Evolutionary conservation across 2,113 vertebrate genomes (phyloP), one percentile per base, ranked within the genome.

Genomic region (Telmatochromis brichardi): DNA sequence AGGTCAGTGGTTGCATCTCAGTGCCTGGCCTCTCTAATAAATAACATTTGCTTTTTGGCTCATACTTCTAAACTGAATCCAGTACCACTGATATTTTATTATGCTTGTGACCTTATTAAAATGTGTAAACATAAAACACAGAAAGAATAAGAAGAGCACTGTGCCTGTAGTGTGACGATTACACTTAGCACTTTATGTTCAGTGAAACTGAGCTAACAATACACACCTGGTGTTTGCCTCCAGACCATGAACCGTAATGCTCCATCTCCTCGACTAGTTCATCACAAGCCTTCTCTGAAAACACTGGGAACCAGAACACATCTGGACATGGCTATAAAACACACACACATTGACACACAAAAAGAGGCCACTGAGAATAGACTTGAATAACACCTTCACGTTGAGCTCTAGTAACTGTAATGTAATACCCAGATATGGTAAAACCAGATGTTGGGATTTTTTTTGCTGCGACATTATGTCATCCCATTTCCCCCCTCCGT

Each of bases 261-360:
- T 99, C 99, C 98, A 99, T 99, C 96, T 99, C 98, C 90, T 98
- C 96, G 2, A 99, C 97, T 54, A 99, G 37, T 88, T 99, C 98
- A 92, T 99, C 98, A 93, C 99, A 99, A 76, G 97, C 97, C 68
- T 96, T 85, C 76, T 97, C 97, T 33, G 98, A 97, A 94, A 99
- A 97, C 90, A 99, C 97, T 6, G 98, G 98, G 92, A 99, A 99
- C 99, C 99, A 99, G 95, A 98, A 99, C 15, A 99, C 99, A 97
- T 99, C 99, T 92, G 99, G 97, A 92, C 99, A 99, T 1, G 99
- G 98, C 98, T 99, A 93, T 26, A 95, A 95, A 8, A 3, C 14
- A 79, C 84, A 92, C 78, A 88, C 55, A 88, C 11, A 87, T 13
- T 86, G 10, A 89, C 26, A 37, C 19, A 26, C 19, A 28, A n/a